A percentile compares a stretch with the other conserved stretches of the same genome.
phyloP scores from a whole-genome alignment of 2,888 invertebrate genomes.

The Litoditis marina region DNA sequence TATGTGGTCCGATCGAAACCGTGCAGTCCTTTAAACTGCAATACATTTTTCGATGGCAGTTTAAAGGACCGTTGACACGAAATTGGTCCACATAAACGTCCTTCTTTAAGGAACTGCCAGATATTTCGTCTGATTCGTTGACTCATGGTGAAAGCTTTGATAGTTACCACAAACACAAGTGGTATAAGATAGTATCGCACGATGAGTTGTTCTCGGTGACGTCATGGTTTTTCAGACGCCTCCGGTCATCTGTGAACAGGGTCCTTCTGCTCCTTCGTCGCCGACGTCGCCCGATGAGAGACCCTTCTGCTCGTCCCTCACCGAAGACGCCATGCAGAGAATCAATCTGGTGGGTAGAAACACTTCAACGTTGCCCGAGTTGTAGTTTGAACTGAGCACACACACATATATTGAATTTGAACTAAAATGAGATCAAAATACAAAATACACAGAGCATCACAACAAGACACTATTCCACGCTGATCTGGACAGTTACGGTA shows the following conservation, averaged over 20 bases:
- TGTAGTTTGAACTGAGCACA: background rate
- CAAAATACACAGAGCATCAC: too few relatives aligned
- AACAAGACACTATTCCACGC: too few relatives aligned
- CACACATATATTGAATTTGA: too few relatives aligned
- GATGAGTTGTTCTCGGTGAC: background rate
- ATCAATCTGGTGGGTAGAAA: slow-evolving; percentile 56
- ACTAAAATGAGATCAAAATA: too few relatives aligned
- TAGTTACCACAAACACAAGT: background rate
- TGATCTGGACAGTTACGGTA: too few relatives aligned
- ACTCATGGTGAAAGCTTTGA: background rate
- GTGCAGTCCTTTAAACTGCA: too few relatives aligned
- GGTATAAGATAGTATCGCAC: background rate
- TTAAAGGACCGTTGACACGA: too few relatives aligned
- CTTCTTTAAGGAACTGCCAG: too few relatives aligned
- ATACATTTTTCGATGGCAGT: too few relatives aligned
- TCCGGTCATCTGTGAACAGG: slow-evolving; percentile 58
- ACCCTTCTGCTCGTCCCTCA: slow-evolving; percentile 49
- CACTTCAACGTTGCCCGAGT: background rate
- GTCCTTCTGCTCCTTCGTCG: slow-evolving; percentile 56
- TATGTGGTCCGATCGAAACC: too few relatives aligned
- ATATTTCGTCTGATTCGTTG: too few relatives aligned
- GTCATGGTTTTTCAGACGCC: slow-evolving; percentile 47
- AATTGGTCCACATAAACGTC: too few relatives aligned
- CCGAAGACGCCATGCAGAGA: slow-evolving; percentile 56
- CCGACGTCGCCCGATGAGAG: slow-evolving; percentile 50